These are phyloP conservation scores for Pemphigus obesinymphae DNA, from an alignment of 1,140 invertebrate genomes.

Conservation along the genomic window DNA sequence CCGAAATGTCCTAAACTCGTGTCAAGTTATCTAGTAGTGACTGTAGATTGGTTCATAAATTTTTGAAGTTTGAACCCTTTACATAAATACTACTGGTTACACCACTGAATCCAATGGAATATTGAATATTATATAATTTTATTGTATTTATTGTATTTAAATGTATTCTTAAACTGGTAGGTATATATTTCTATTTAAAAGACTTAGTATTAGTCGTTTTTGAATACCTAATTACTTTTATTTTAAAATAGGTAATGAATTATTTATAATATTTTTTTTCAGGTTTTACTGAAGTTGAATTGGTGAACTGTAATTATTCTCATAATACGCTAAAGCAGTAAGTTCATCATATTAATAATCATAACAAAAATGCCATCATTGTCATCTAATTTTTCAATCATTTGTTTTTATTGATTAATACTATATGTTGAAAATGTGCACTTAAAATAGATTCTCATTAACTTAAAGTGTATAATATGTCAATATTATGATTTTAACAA, in stretches of 20 bases:
- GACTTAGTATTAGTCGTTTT: too few relatives aligned
- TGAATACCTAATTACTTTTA: too few relatives aligned
- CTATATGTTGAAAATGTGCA: conserved; percentile 6
- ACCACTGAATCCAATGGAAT: not conserved
- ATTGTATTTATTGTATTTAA: not conserved
- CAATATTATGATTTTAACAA: conserved; percentile 34
- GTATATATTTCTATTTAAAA: not conserved
- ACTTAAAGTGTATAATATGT: conserved; percentile 24
- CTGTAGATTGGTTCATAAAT: too few relatives aligned
- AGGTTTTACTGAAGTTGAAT: conserved; percentile 3
- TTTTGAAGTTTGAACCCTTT: too few relatives aligned
- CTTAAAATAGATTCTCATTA: conserved; percentile 16
- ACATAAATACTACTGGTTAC: too few relatives aligned
- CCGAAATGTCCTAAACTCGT: too few relatives aligned
- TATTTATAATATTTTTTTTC: conserved; percentile 3
- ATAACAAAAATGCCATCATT: conserved; percentile 25
- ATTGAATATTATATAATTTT: not conserved
- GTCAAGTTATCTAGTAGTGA: too few relatives aligned
- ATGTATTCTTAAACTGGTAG: not conserved
- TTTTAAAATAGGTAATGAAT: not conserved
- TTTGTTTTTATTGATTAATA: conserved; percentile 10
- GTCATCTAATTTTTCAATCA: not conserved
- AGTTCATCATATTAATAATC: conserved; percentile 33
- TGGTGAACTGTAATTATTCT: conserved; percentile 16
- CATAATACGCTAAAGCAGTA: conserved; percentile 13